These are phyloP conservation scores for Gryllus longicercus DNA, from an alignment of 2,888 invertebrate species.

Conservation along the genomic window DNA sequence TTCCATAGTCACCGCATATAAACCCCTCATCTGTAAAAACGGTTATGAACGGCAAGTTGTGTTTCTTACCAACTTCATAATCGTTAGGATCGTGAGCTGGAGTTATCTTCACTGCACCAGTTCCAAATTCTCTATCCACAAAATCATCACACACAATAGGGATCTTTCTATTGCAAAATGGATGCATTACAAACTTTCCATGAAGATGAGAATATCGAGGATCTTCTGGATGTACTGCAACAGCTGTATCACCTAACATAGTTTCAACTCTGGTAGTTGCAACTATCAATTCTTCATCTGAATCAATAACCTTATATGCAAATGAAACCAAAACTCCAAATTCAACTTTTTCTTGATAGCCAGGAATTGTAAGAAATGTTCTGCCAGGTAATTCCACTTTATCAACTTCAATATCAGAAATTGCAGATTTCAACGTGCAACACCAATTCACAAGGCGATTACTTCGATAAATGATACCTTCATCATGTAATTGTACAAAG, in stretches of 20 bases:
- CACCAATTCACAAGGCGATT: constrained; percentile 98
- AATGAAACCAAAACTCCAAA: constrained; percentile 92
- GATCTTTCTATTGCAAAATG: constrained; percentile 76
- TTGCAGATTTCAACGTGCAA: constrained; percentile 91
- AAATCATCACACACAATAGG: constrained; percentile 90
- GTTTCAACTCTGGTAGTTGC: constrained; percentile 98
- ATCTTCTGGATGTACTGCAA: constrained; percentile 96
- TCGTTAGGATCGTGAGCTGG: constrained; percentile 97
- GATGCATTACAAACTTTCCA: constrained; percentile 81
- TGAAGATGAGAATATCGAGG: constrained; percentile 75
- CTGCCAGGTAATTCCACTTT: constrained; percentile 84
- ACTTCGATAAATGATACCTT: constrained; percentile 86
- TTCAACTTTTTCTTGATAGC: constrained; percentile 83
- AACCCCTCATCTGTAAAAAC: constrained; percentile 90
- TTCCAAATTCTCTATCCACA: constrained; percentile 94
- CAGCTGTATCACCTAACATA: constrained; percentile 95
- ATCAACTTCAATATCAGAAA: constrained; percentile 98
- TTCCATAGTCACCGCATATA: constrained; percentile 74
- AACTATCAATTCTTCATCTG: constrained; percentile 71
- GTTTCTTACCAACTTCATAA: constrained; percentile 90
- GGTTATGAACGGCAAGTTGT: constrained; percentile 79
- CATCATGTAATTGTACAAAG: constrained; percentile 85
- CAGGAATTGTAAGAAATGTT: constrained; percentile 85
- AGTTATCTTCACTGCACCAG: constrained; percentile 98
- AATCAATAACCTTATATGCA: constrained; percentile 77